Evolutionary conservation across 2,797 vertebrate species (phyloP), one percentile per base, ranked within the genome.

Genomic region (Hippocampus kuda): DNA sequence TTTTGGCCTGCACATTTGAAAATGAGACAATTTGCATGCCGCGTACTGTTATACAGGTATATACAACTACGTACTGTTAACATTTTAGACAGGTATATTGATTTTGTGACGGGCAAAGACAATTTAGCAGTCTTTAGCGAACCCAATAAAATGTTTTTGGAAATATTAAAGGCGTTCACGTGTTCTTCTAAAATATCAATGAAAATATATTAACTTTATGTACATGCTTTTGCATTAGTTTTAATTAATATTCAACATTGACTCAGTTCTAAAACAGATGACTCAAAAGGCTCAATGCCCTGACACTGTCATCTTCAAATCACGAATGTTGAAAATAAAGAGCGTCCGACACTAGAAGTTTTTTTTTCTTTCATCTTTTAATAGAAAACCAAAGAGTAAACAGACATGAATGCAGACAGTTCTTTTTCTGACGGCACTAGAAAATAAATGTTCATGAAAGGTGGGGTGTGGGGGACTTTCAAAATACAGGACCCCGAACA

Each of bases 361-460:
- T 75, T 56, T 24, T 79, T 72, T 60, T 71, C 75, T 73, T 48
- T 72, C 56, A 77, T 74, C 66, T 84, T 91, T 92, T 91, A 91
- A 90, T 91, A 89, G 73, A 87, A 92, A 91, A 87, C 70, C 82
- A 86, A 81, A 72, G 70, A 77, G 72, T 73, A 85, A 61, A 87
- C 83, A 89, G 68, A 77, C 79, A 83, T 83, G 70, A 77, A 77
- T 79, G 79, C 75, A 83, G 85, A 88, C 79, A 77, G 72, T 81
- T 73, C 80, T 75, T 48, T 65, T 48, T 46, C 15, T 69, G 24
- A 67, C 81, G 73, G 64, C 56, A 84, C 73, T 78, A 49, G 48
- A 72, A 78, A 83, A 85, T 71, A 75, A 83, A 79, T 82, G 77
- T 77, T 77, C 73, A 22, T 78, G 76, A 83, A 74, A 69, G 79